Evolutionary conservation across 2,113 vertebrate genomes (phyloP).

Genomic region (Triplophysa tibetana): DNA sequence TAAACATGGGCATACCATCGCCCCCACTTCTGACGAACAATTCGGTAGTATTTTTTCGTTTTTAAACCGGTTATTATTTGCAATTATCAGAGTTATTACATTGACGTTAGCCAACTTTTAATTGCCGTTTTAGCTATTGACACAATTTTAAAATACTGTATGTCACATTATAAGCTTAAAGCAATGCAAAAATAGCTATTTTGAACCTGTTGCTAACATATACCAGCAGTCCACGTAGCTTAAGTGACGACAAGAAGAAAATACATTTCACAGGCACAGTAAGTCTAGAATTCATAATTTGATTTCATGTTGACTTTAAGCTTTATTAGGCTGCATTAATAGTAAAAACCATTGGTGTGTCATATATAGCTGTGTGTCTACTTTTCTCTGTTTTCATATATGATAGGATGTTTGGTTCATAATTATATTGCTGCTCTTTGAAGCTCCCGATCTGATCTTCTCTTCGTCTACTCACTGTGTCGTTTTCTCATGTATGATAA

Average conservation of each 20-base stretch:
- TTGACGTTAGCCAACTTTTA: no score
- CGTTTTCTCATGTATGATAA: conserved; percentile 42
- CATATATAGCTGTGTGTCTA: conserved; percentile 51
- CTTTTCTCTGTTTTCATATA: conserved; percentile 55
- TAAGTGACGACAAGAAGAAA: no score
- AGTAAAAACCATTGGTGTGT: conserved; percentile 49
- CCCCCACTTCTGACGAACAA: no score
- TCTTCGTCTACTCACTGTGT: conserved; percentile 53
- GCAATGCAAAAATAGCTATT: not conserved
- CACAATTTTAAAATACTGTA: no score
- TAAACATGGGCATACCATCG: not conserved
- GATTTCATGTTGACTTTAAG: conserved; percentile 27
- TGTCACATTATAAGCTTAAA: no score
- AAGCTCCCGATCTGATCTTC: conserved; percentile 57
- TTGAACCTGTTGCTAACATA: not conserved
- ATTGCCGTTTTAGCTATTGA: no score
- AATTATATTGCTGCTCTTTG: conserved; percentile 57
- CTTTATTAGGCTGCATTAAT: conserved; percentile 57
- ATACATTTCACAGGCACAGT: not conserved
- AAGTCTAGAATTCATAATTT: not conserved
- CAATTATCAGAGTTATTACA: no score
- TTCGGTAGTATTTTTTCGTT: no score
- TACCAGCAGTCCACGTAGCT: not conserved
- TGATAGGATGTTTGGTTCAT: conserved; percentile 60
- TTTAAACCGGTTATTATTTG: no score